Evolutionary conservation across 2,888 invertebrate genomes (phyloP), one percentile per base, ranked within the genome.

Genomic region (Ecliptopera silaceata): DNA sequence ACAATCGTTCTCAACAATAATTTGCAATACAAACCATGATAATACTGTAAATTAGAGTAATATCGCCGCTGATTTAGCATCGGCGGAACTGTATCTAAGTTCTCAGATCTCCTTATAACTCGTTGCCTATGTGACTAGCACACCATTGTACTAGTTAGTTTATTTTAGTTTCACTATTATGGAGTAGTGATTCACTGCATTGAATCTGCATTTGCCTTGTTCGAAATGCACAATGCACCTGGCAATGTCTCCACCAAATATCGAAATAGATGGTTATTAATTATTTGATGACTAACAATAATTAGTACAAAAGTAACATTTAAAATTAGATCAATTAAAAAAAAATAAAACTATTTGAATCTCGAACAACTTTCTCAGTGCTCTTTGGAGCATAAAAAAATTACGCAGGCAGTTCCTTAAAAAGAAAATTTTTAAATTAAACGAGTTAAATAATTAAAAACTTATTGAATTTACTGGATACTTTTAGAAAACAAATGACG

Each of bases 131-230:
- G 34, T 34, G 42, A 22, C 51, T 39, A 41, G 22, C 44, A 17
- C 22, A 17, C 11, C 42, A 56, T 39, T 56, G 44, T 42, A 36
- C 8, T 43, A 15, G 17, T 6, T 43, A 29, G 18, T 13, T 26
- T 56, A 50, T 56, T 57, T 57, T 51, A 31, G 56, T 52, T 57
- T 57, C 17, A 46, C 38, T 31, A 52, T 38, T 47, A 44, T 47
- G 42, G 17, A 18, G 38, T 22, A 42, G 43, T 48, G 52, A 52
- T 57, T 43, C 47, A 52, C 47, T 44, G 46, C 42, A 51, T 47
- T 17, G 29, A 50, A 36, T 45, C 42, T 32, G 38, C 38, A 20
- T 49, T 49, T 20, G 13, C 29, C 41, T 49, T 52, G 29, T 39
- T 45, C 34, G 50, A 56, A 32, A 32, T 50, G 41, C 36, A 56